Conservation (phyloP, 2,797 vertebrate species). For the Alcedo atthis region DNA sequence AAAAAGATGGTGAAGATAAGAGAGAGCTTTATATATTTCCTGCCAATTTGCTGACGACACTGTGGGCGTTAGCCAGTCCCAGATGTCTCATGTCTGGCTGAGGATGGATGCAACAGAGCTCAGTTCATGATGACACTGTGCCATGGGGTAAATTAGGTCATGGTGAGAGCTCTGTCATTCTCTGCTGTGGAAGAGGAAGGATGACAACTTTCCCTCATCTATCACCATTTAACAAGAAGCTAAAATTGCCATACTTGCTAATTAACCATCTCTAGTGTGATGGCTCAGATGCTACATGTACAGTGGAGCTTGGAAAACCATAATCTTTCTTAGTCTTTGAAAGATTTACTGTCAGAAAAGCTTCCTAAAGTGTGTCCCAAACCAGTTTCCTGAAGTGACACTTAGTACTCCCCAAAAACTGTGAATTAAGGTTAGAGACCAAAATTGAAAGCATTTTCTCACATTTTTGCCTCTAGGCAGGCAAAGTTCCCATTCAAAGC, state of each 20-base stretch:
- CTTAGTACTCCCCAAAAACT: background rate
- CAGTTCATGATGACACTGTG: background rate
- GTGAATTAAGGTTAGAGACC: background rate
- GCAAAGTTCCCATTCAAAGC: slow-evolving; percentile 14
- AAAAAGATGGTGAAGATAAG: background rate
- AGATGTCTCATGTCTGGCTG: background rate
- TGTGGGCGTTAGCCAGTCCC: background rate
- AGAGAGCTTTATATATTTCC: background rate
- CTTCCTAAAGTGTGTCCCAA: background rate
- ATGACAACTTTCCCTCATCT: background rate
- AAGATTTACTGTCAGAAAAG: background rate
- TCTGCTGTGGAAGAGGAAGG: background rate
- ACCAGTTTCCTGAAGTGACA: background rate
- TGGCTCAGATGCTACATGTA: background rate
- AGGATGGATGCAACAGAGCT: background rate
- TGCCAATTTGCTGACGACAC: background rate
- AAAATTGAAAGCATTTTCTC: slow-evolving; percentile 4
- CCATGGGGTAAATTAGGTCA: background rate
- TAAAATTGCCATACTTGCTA: background rate
- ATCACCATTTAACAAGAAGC: background rate
- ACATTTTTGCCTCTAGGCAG: background rate
- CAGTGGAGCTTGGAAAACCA: background rate
- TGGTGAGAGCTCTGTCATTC: background rate
- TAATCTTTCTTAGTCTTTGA: background rate
- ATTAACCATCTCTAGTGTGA: background rate